Base-by-base conservation (phyloP, 2,797 vertebrate species). In the Parambassis ranga region DNA sequence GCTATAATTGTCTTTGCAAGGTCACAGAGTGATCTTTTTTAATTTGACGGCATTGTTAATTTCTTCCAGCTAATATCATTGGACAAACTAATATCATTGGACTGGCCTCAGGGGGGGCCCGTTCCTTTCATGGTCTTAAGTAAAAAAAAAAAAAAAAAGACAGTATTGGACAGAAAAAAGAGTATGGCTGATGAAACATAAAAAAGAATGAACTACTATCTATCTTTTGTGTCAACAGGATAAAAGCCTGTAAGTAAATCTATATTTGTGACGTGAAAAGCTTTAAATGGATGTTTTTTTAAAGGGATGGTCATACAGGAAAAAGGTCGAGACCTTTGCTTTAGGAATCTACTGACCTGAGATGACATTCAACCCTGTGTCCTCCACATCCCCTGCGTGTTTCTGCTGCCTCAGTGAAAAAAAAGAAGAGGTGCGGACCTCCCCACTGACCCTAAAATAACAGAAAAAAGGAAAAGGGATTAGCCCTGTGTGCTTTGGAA, bases 1-100 rank as follows among this genome's bases (percentile, higher is more conserved):
- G 60, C 79, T 86, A 82, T 89, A 91, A 91, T 88, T 88, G 86
- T 88, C 88, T 84, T 77, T 65, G 58, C 88, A 90, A 90, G 89
- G 88, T 90, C 88, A 82, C 41, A 8, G 71, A 77, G 71, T 75
- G 75, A 81, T 77, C 70, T 53, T 80, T 84, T 76, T 82, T 84
- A 86, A 87, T 84, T 88, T 83, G 65, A 64, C 49, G 28, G 55
- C 68, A 79, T 82, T 83, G 68, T 85, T 88, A 72, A 78, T 81
- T 86, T 77, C 74, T 82, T 82, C 64, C 58, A 49, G 75, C 84
- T 87, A 81, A 88, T 85, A 79, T 87, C 65, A 61, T 76, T 73
- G 80, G 71, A 77, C 63, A 71, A 83, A 79, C 77, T 82, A 75
- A 79, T 77, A 82, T 75, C 41, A 13, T 30, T 47, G 56, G 60